Evolutionary conservation across 2,888 invertebrate genomes (phyloP), one percentile per base, ranked within the genome.

Genomic region (Eurois occulta): DNA sequence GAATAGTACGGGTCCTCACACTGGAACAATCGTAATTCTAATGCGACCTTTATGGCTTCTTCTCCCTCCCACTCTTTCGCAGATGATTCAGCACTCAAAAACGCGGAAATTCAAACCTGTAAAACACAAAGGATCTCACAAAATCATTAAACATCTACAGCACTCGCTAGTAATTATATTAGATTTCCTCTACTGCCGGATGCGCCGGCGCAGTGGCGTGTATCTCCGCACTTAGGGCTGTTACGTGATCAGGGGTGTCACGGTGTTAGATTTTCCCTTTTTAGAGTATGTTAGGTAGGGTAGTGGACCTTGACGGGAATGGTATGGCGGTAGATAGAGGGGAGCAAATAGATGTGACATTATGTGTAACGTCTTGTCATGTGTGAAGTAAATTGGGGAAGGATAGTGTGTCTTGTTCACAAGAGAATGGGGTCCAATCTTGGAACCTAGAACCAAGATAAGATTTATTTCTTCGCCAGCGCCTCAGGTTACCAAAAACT

Each of bases 141-240:
- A 79, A 82, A 85, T 64, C 48, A 72, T 13, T 65, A 75, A 76
- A 70, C 16, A 69, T 65, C 28, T 65, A 18, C 24, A 65, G n/a
- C 18, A 41, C 65, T 8, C 32, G 35, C 48, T 64, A 16, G 75
- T 86, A 87, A 90, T 90, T 88, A 83, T 75, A 80, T 80, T 86
- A 81, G 75, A 86, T 89, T 87, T 89, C 91, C 90, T 88, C 76
- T 75, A 79, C 48, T 77, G 73, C 77, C 81, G 90, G 90, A 90
- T 86, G 90, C 86, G 85, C 65, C 1, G 21, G 80, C 85, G 86
- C 90, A 88, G 55, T 77, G 78, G 77, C 43, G 86, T 90, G 89
- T 77, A 88, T 91, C 90, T 88, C 91, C 90, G 73, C 65, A 24
- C 24, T 35, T 68, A 75, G 81, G 80, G 77, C 66, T 75, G 72